These are phyloP conservation scores for Characodon lateralis DNA, from an alignment of 2,797 vertebrate species.

Conservation along the genomic window DNA sequence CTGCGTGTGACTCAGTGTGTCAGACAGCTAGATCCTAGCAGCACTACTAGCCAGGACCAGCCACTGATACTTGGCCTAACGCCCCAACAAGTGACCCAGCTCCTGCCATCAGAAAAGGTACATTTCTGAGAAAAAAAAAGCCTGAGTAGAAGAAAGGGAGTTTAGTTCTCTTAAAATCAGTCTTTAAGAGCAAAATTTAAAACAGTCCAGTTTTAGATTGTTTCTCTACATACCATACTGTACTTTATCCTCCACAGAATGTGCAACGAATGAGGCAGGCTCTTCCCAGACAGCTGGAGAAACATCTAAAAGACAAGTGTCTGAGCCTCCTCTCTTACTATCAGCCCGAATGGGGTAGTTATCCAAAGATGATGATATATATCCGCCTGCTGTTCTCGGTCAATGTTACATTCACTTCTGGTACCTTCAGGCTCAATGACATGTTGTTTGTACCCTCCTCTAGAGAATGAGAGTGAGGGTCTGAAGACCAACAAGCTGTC, in stretches of 20 bases:
- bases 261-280: slow-evolving; percentile 76
- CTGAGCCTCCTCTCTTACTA: slow-evolving; percentile 80
- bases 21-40: slow-evolving; percentile 72
- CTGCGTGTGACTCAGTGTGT: slow-evolving; percentile 82
- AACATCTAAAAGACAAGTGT: slow-evolving; percentile 82
- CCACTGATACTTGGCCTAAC: slow-evolving; percentile 78
- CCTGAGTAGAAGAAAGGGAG: too few species aligned
- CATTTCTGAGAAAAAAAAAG: neutral
- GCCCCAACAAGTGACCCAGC: slow-evolving; percentile 74
- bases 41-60: slow-evolving; percentile 54
- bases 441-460: neutral
- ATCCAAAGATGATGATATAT: neutral
- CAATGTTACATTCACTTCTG: neutral
- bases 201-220: neutral
- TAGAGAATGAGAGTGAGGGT: slow-evolving; percentile 84
- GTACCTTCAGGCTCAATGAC: neutral
- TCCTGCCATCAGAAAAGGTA: slow-evolving; percentile 83
- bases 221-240: neutral
- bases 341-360: slow-evolving; percentile 83
- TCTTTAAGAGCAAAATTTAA: neutral
- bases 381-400: neutral
- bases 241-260: slow-evolving; percentile 67
- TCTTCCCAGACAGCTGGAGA: slow-evolving; percentile 79
- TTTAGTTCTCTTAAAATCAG: neutral
- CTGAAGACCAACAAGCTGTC: slow-evolving; percentile 80